These are phyloP conservation scores for Drosophila dunni DNA, from an alignment of 1,140 invertebrate genomes.

Conservation along the genomic window DNA sequence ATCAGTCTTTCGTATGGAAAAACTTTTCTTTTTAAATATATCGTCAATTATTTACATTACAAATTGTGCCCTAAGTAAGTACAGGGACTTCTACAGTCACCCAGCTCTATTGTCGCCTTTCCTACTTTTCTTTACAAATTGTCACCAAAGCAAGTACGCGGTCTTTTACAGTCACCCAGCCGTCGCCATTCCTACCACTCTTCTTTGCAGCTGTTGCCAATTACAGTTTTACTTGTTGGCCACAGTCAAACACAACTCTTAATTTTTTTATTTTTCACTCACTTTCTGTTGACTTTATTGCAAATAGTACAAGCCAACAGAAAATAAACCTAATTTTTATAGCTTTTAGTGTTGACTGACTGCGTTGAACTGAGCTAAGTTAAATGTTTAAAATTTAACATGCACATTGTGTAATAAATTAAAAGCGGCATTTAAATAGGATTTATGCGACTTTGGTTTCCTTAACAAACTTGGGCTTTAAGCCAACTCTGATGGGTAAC, in stretches of 20 bases:
- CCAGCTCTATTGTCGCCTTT: too few relatives aligned
- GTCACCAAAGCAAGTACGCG: too few relatives aligned
- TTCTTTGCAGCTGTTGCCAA: conserved; percentile 31
- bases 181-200: too few relatives aligned
- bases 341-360: conserved; percentile 34
- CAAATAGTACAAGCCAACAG: conserved; percentile 18
- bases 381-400: background rate
- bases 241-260: conserved; percentile 20
- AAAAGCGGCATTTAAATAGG: background rate
- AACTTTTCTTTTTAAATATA: too few relatives aligned
- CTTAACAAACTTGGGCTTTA: background rate
- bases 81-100: too few relatives aligned
- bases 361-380: conserved; percentile 31
- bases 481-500: background rate
- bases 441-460: background rate
- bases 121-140: too few relatives aligned
- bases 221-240: conserved; percentile 43
- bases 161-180: too few relatives aligned
- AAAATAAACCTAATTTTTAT: conserved; percentile 29
- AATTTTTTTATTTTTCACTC: conserved; percentile 37
- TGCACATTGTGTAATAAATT: conserved; percentile 33
- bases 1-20: too few relatives aligned
- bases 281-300: conserved; percentile 47
- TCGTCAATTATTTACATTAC: too few relatives aligned
- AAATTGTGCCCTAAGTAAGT: too few relatives aligned